Base-by-base conservation (phyloP, 2,888 invertebrate genomes). In the Unio pictorum region DNA sequence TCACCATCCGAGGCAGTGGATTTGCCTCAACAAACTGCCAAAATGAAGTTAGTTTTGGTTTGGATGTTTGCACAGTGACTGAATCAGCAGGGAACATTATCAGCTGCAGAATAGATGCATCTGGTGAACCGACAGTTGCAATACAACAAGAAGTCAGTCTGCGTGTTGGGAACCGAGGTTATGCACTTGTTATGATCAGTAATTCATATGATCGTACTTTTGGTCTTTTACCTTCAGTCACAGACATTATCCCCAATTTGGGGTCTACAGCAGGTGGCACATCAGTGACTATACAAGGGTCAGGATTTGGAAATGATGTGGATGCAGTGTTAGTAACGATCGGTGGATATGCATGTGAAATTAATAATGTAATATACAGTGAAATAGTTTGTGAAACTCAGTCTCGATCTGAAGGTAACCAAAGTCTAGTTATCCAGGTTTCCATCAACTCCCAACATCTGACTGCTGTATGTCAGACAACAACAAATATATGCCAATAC, bases 1-100 rank as follows among this genome's bases (percentile, higher is more conserved):
- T 84, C 23, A 71, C 72, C 5, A 58, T 81, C 28, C 65, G 66
- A 15, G 84, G 84, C 15, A 72, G 75, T 11, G 82, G 82, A 6
- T 79, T 84, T 55, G 79, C 81, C 11, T 57, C 69, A 5, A 71
- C 68, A 6, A 57, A 63, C 2, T 83, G 83, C 67, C 80, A 83
- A 61, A 84, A 85, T 66, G 83, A 83, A 65, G 74, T 85, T n/a
- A 68, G 6, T 0, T 74, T 82, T 62, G 81, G 78, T 15, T 73
- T 69, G 55, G 72, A 67, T 23, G 54, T 61, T 4, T 80, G 80
- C 65, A 57, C 30, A 20, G 76, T 77, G 4, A 63, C 66, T 1
- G 58, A 67, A 0, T 66, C 78, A 4, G 66, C 73, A 20, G 67
- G 68, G 4, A 57, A 61, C 8, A 34, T 61, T 17, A 54, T 81